These are phyloP conservation scores for Hippopotamyrus pictus DNA, from an alignment of 2,797 vertebrate species.

Conservation along the genomic window DNA sequence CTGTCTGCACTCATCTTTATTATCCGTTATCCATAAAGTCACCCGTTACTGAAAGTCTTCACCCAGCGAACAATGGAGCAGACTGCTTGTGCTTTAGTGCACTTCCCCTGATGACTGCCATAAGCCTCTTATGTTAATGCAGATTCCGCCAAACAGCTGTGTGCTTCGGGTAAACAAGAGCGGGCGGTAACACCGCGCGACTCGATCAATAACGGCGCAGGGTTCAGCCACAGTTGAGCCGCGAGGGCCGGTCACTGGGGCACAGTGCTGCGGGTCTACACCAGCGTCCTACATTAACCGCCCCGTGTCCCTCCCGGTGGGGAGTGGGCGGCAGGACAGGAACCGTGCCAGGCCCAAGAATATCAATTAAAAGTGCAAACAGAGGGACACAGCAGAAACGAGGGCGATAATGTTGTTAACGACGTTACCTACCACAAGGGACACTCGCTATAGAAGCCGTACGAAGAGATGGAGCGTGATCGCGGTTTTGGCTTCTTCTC, in stretches of 20 bases:
- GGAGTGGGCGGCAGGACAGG: background rate
- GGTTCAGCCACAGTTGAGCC: conserved; percentile 5
- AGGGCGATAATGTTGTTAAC: background rate
- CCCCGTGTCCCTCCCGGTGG: background rate
- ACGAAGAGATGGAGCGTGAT: background rate
- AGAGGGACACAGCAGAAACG: background rate
- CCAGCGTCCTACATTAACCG: conserved; percentile 5
- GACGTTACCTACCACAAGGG: background rate
- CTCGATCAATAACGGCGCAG: background rate
- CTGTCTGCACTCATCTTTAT: background rate
- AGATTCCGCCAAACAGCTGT: conserved; percentile 1
- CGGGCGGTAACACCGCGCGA: background rate
- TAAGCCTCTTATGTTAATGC: conserved; percentile 21
- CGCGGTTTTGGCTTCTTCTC: background rate
- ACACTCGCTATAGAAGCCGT: background rate
- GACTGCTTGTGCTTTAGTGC: background rate
- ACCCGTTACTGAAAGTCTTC: conserved; percentile 1
- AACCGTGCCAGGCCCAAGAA: background rate
- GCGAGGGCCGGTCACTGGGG: background rate
- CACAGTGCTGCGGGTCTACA: background rate
- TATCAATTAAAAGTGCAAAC: background rate
- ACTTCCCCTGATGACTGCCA: background rate
- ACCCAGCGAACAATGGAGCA: background rate
- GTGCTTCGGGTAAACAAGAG: background rate
- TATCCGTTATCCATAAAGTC: background rate